Evolutionary conservation across 2,888 invertebrate genomes (phyloP).

Genomic region (Adelphocoris suturalis): DNA sequence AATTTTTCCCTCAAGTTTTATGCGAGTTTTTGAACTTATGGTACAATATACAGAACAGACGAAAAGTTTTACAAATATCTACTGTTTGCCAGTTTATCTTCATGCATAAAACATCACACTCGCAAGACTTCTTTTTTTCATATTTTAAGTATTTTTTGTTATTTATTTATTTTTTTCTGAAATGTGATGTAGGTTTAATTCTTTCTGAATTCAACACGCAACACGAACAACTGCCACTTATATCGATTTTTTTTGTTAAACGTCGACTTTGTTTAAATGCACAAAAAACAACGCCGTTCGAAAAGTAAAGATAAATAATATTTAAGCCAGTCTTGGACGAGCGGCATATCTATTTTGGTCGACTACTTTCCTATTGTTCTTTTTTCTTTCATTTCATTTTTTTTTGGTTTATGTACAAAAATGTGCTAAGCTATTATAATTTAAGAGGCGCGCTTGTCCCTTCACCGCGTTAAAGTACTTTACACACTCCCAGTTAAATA

Average conservation of each 20-base stretch:
- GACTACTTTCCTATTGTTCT: slow-evolving; percentile 63
- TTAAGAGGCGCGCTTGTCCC: slow-evolving; percentile 60
- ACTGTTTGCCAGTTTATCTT: slow-evolving; percentile 18
- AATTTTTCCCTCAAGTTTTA: slow-evolving; percentile 42
- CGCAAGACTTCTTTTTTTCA: background rate
- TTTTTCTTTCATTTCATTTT: slow-evolving; percentile 47
- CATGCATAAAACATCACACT: slow-evolving; percentile 30
- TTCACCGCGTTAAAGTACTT: slow-evolving; percentile 56
- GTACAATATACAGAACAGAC: slow-evolving; percentile 72
- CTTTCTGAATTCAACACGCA: slow-evolving; percentile 34
- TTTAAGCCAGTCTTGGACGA: slow-evolving; percentile 70
- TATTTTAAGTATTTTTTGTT: background rate
- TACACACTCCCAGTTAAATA: slow-evolving; percentile 60
- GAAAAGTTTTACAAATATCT: slow-evolving; percentile 28
- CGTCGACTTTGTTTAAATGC: slow-evolving; percentile 19
- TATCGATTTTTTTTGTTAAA: slow-evolving; percentile 31
- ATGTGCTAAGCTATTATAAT: slow-evolving; percentile 65
- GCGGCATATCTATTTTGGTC: slow-evolving; percentile 68
- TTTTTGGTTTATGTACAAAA: slow-evolving; percentile 56
- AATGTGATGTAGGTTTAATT: slow-evolving; percentile 8
- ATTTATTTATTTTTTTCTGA: background rate
- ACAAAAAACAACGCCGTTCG: slow-evolving; percentile 65
- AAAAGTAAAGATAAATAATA: slow-evolving; percentile 58
- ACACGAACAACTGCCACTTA: background rate
- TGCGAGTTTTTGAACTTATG: slow-evolving; percentile 69